Evolutionary conservation across 2,113 vertebrate species (phyloP), one percentile per base, ranked within the genome.

Genomic region (Triplophysa tibetana): DNA sequence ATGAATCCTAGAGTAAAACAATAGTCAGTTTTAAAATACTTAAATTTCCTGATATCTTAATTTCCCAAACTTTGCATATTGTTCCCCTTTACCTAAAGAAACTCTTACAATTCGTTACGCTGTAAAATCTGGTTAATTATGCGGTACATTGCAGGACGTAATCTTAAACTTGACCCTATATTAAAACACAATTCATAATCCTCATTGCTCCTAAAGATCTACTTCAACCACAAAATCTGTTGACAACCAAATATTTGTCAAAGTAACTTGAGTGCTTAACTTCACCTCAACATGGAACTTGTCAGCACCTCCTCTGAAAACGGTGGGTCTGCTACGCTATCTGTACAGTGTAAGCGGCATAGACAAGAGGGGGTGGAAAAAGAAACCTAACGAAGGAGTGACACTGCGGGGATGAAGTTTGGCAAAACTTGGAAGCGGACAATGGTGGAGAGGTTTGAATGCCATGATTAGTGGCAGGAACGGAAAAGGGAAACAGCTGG

Each of bases 401-500:
- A 68, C 78, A 81, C 50, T 64, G 52, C 60, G 14, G 74, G 67
- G 73, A 83, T 61, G 81, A 89, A 89, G 81, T 86, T 90, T 89
- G 79, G 70, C 82, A 77, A 63, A 89, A 89, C 72, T 90, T 86
- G 80, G 84, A 62, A 81, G 83, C 80, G 80, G 83, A 91, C 90
- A 91, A 92, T 85, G 80, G 78, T 62, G 69, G 73, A 83, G 84
- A 75, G 86, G 85, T 90, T 84, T 85, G 84, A 86, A 56, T 84
- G 85, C 56, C 0, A 69, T 86, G 90, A 91, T 91, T 90, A 91
- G 81, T 81, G 43, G 79, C 61, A 66, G 85, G 74, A 54, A 81
- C 81, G 48, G 84, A 77, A 81, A 58, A 66, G 68, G 81, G 10
- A 87, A 88, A 85, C 91, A 91, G 87, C 91, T 92, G 92, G 86